Conservation (phyloP, 2,113 vertebrate genomes). For the Nesoenas mayeri region DNA sequence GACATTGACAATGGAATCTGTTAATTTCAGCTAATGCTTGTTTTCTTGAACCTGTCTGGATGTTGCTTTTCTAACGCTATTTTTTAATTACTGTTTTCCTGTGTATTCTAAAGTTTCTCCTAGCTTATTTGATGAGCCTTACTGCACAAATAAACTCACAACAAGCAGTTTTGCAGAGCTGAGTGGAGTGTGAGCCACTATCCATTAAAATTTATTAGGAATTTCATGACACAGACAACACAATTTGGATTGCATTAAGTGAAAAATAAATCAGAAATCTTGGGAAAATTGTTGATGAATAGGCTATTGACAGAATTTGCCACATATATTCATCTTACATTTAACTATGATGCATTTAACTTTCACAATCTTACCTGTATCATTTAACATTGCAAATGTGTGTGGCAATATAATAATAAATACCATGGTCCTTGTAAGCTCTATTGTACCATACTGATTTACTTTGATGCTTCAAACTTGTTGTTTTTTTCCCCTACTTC, state of each 20-base stretch:
- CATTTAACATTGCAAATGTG: not conserved
- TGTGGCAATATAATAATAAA: not conserved
- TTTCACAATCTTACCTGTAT: fast-evolving
- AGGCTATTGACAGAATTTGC: not conserved
- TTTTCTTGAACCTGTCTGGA: not conserved
- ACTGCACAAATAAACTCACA: not conserved
- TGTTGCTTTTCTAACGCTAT: not conserved
- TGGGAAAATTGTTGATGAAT: not conserved
- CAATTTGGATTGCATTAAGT: not conserved
- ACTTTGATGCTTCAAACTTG: not conserved
- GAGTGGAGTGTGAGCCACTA: not conserved
- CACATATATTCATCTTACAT: not conserved
- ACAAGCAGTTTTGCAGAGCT: not conserved
- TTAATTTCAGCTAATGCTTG: not conserved
- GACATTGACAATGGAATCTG: not conserved
- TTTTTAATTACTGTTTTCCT: not conserved
- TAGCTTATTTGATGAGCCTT: not conserved
- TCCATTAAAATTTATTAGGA: not conserved
- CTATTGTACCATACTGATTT: not conserved
- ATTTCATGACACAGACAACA: not conserved
- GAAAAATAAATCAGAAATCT: not conserved
- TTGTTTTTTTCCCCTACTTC: not conserved
- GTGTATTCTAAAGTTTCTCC: not conserved
- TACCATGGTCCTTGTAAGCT: not conserved
- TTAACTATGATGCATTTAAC: not conserved